A percentile compares a stretch with the other conserved stretches of the same genome.
These are phyloP conservation scores for Lymantria dispar DNA, from an alignment of 2,888 invertebrate genomes.

Conservation along the genomic window DNA sequence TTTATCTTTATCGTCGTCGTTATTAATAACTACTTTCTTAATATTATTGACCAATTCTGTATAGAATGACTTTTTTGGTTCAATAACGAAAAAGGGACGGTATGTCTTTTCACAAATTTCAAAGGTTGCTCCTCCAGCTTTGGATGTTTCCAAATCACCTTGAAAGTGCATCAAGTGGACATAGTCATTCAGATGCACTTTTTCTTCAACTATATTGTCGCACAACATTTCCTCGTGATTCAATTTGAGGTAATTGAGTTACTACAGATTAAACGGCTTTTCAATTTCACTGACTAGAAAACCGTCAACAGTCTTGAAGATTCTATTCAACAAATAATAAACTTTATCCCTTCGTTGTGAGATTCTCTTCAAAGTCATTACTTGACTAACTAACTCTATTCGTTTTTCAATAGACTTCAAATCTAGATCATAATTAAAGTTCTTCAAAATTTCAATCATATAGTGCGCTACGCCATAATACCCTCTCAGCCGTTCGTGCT, in stretches of 20 bases:
- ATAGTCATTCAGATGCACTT: neutral
- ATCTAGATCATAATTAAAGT: neutral
- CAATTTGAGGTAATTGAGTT: slow-evolving; percentile 1
- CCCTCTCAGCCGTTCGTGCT: slow-evolving; percentile 3
- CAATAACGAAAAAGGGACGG: neutral
- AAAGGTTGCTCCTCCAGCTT: neutral
- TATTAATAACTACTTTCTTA: neutral
- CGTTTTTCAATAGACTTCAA: neutral
- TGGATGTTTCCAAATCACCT: neutral
- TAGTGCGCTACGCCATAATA: neutral
- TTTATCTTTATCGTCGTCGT: neutral
- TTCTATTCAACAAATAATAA: neutral
- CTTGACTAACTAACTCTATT: neutral
- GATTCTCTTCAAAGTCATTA: neutral
- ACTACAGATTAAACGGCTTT: slow-evolving; percentile 1
- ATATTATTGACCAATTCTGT: neutral
- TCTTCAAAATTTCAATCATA: slow-evolving; percentile 3
- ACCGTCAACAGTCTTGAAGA: neutral
- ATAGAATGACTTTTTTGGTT: slow-evolving; percentile 2
- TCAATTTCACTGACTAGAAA: slow-evolving; percentile 1
- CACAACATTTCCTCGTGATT: neutral
- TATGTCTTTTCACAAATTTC: slow-evolving; percentile 1
- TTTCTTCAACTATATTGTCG: neutral
- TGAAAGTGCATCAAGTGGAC: slow-evolving; percentile 1
- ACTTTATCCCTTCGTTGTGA: neutral